Conservation (phyloP, 2,797 vertebrate genomes). For the Cynopterus sphinx region DNA sequence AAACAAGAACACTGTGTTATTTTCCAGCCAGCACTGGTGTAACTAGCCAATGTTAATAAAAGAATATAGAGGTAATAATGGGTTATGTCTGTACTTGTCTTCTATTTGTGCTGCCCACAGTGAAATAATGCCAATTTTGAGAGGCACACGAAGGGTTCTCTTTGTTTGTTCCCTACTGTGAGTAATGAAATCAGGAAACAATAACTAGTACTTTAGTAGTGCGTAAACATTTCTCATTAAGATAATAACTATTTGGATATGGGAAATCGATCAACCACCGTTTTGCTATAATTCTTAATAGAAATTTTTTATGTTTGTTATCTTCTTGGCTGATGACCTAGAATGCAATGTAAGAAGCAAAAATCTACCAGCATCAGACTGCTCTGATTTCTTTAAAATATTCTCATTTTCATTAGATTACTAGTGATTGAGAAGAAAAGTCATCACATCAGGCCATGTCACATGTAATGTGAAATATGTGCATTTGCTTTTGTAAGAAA, state of each 20-base stretch:
- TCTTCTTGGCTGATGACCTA: background rate
- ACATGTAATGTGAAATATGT: background rate
- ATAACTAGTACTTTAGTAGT: background rate
- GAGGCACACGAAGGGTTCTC: constrained; percentile 91
- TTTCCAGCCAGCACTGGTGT: background rate
- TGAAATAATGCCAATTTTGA: constrained; percentile 93
- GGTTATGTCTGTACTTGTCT: constrained; percentile 94
- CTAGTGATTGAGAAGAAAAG: background rate
- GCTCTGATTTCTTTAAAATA: background rate
- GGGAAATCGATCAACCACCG: background rate
- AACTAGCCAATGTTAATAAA: constrained; percentile 35
- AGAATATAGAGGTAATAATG: background rate
- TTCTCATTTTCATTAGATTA: background rate
- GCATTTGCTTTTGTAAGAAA: background rate
- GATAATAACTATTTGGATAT: background rate
- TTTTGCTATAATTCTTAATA: background rate
- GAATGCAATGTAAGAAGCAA: background rate
- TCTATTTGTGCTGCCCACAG: constrained; percentile 94
- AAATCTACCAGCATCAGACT: background rate
- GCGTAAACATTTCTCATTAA: background rate
- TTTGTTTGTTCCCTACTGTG: constrained; percentile 88
- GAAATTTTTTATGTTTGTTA: background rate
- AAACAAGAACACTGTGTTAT: background rate
- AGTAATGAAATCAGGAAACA: background rate
- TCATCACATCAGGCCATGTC: background rate